phyloP scores from a whole-genome alignment of 2,888 invertebrate species.

The Netelia inedita region DNA sequence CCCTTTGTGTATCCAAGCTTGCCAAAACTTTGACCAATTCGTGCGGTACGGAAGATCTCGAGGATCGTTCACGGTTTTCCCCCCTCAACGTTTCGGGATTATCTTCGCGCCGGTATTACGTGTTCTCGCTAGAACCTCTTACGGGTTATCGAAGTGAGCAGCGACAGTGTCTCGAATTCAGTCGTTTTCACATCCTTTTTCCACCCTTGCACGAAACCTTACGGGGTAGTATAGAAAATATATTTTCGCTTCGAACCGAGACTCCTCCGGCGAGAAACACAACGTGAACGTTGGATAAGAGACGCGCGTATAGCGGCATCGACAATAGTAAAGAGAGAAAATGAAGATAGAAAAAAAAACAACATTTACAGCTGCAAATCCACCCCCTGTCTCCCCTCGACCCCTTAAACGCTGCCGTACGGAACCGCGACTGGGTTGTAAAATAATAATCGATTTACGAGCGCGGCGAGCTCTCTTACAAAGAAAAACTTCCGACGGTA shows the following conservation, averaged over 20 bases:
- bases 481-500: constrained; percentile 67
- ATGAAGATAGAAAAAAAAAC: constrained; percentile 16
- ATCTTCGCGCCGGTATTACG: constrained; percentile 63
- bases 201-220: background rate
- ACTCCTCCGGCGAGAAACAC: background rate
- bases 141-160: constrained; percentile 57
- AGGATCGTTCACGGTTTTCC: constrained; percentile 60
- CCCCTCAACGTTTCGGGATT: constrained; percentile 56
- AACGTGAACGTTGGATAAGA: constrained; percentile 18
- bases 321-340: constrained; percentile 14
- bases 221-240: background rate
- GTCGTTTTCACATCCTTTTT: constrained; percentile 3
- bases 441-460: constrained; percentile 82
- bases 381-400: background rate
- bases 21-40: constrained; percentile 50
- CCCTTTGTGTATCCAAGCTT: constrained; percentile 16
- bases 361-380: constrained; percentile 61
- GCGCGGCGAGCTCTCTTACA: constrained; percentile 71
- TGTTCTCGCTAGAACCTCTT: constrained; percentile 47
- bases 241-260: constrained; percentile 3
- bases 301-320: constrained; percentile 35
- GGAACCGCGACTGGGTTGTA: constrained; percentile 69
- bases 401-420: constrained; percentile 5
- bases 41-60: constrained; percentile 46
- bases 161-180: background rate